A percentile compares a stretch with the other conserved stretches of the same genome.
Conservation (phyloP, 1,140 invertebrate genomes). For the Whitmania pigra region DNA sequence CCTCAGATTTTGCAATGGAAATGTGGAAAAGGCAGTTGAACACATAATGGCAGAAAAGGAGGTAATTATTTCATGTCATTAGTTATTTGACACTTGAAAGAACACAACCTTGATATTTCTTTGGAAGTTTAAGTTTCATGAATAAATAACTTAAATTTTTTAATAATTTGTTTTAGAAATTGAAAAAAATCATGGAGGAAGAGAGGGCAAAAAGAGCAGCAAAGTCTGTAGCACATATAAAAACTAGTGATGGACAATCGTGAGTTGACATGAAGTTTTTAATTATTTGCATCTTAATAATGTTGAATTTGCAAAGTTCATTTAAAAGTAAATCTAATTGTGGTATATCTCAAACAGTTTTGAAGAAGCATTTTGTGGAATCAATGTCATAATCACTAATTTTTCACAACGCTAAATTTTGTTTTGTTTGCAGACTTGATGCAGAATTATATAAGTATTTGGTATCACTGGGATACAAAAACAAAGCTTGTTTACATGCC, state of each 20-base stretch:
- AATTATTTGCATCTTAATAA: too few relatives aligned
- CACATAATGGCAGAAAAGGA: conserved; percentile 50
- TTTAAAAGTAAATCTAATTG: too few relatives aligned
- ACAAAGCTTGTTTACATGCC: conserved; percentile 47
- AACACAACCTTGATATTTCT: too few relatives aligned
- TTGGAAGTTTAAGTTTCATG: too few relatives aligned
- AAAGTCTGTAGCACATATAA: too few relatives aligned
- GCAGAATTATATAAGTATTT: conserved; percentile 47
- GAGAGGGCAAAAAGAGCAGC: background rate
- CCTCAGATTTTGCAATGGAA: conserved; percentile 50
- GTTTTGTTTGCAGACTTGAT: conserved; percentile 43
- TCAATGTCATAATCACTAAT: too few relatives aligned
- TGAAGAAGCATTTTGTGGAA: too few relatives aligned
- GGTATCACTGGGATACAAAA: conserved; percentile 55
- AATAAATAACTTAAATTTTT: background rate
- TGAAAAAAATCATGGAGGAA: conserved; percentile 8
- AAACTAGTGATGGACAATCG: too few relatives aligned
- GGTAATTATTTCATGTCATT: conserved; percentile 26
- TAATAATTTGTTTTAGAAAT: background rate
- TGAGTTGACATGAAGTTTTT: too few relatives aligned
- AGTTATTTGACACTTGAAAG: background rate
- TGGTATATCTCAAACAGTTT: too few relatives aligned
- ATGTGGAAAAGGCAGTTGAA: conserved; percentile 51
- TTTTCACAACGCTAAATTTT: background rate
- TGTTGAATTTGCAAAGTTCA: too few relatives aligned